These are phyloP conservation scores for Dromius quadrimaculatus DNA, from an alignment of 2,888 invertebrate genomes.

Conservation along the genomic window DNA sequence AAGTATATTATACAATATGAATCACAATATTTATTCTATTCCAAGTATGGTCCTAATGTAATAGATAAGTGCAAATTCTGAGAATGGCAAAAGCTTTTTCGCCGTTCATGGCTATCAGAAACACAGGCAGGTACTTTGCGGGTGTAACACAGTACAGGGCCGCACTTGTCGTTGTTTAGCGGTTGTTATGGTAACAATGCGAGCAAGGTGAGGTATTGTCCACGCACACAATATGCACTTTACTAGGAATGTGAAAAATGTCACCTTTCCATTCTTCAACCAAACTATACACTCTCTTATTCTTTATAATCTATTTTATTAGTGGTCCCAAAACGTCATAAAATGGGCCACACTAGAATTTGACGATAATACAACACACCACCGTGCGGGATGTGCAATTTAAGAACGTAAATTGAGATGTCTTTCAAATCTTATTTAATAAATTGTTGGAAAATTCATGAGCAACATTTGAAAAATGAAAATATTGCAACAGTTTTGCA, in stretches of 20 bases:
- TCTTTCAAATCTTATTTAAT: no score
- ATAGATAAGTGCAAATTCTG: no score
- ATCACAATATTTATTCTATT: no score
- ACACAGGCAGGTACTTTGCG: conserved; percentile 29
- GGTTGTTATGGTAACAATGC: conserved; percentile 49
- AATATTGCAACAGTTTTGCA: not conserved
- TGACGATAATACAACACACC: no score
- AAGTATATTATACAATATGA: no score
- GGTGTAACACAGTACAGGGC: conserved; percentile 14
- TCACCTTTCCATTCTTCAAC: conserved; percentile 45
- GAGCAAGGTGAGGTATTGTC: conserved; percentile 48
- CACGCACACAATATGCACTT: conserved; percentile 47
- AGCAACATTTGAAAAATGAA: not conserved
- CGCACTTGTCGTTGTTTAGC: conserved; percentile 51
- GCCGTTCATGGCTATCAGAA: conserved; percentile 28
- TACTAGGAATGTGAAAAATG: conserved; percentile 50
- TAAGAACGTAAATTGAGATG: no score
- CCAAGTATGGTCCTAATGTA: no score
- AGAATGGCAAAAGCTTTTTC: no score
- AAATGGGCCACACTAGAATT: not conserved
- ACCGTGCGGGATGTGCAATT: no score
- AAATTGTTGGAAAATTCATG: not conserved
- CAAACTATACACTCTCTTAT: not conserved
- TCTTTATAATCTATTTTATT: not conserved
- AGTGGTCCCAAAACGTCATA: not conserved